Percentiles rank a stretch among this genome's conserved stretches.
Conservation (phyloP, 2,113 vertebrate genomes). For the Philantomba maxwellii region DNA sequence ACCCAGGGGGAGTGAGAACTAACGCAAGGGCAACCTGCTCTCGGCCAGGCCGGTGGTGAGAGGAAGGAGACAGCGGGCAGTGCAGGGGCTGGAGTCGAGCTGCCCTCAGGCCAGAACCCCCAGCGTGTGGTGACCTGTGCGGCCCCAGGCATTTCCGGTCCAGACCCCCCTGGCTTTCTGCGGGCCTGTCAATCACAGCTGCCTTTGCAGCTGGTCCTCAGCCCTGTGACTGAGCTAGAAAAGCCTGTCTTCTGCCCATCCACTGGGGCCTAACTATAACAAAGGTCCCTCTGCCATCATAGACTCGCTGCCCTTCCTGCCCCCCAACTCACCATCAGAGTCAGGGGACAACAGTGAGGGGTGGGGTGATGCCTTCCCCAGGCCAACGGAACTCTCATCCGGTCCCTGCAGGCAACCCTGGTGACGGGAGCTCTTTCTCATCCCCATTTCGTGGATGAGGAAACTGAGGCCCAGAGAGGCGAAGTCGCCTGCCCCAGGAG, state of each 20-base stretch:
- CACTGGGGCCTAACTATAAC: background rate
- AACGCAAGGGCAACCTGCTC: background rate
- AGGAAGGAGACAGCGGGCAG: background rate
- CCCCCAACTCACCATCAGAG: background rate
- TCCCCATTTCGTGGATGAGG: background rate
- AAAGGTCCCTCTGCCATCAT: background rate
- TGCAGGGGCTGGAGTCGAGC: background rate
- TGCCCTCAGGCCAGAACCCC: background rate
- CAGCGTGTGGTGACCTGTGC: background rate
- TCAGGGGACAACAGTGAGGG: accelerated
- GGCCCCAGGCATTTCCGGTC: accelerated
- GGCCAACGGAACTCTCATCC: background rate
- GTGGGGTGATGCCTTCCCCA: background rate
- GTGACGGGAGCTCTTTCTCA: background rate
- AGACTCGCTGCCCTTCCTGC: background rate
- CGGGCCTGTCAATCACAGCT: background rate
- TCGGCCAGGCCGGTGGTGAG: background rate
- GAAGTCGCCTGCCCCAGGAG: background rate
- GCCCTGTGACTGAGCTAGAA: no score
- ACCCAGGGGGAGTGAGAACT: background rate
- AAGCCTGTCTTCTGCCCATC: background rate
- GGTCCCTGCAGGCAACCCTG: background rate
- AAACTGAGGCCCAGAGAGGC: background rate
- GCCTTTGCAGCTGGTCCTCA: background rate
- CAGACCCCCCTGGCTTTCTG: background rate